Conservation (phyloP, 2,888 invertebrate genomes). For the Megaustenia siamemsis region DNA sequence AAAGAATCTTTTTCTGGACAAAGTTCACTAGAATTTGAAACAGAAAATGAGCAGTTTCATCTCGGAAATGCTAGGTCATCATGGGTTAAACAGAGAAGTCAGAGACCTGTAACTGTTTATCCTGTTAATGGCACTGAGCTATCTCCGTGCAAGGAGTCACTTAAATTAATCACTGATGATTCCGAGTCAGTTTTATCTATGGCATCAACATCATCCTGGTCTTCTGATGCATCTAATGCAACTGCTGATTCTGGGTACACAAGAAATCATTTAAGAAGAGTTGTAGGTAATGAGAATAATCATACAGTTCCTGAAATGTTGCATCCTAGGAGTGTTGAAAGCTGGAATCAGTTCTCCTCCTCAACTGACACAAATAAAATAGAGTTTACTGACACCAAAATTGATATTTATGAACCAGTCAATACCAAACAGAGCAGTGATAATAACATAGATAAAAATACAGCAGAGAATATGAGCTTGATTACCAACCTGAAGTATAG, state of each 20-base stretch:
- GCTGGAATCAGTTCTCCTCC: not conserved
- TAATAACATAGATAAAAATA: not conserved
- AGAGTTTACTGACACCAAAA: not conserved
- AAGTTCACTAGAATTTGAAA: not conserved
- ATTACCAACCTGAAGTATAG: not conserved
- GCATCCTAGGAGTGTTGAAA: not conserved
- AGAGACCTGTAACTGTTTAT: constrained; percentile 42
- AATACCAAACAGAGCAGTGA: not conserved
- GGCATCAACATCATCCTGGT: constrained; percentile 3
- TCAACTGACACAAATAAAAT: not conserved
- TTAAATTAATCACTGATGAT: not conserved
- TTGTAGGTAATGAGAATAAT: not conserved
- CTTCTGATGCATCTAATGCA: constrained; percentile 41
- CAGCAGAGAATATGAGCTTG: not conserved
- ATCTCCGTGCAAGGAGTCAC: constrained; percentile 14
- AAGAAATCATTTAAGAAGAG: not conserved
- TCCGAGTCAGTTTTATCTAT: constrained; percentile 30
- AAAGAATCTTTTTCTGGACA: not conserved
- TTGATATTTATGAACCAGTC: not conserved
- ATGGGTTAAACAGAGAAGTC: constrained; percentile 41
- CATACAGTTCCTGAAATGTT: not conserved
- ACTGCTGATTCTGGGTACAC: constrained; percentile 37
- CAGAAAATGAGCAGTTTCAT: not conserved
- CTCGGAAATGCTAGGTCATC: not conserved
- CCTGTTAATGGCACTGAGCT: constrained; percentile 43